Base-by-base conservation (phyloP, 2,888 invertebrate species). In the Pharmacophagus antenor region DNA sequence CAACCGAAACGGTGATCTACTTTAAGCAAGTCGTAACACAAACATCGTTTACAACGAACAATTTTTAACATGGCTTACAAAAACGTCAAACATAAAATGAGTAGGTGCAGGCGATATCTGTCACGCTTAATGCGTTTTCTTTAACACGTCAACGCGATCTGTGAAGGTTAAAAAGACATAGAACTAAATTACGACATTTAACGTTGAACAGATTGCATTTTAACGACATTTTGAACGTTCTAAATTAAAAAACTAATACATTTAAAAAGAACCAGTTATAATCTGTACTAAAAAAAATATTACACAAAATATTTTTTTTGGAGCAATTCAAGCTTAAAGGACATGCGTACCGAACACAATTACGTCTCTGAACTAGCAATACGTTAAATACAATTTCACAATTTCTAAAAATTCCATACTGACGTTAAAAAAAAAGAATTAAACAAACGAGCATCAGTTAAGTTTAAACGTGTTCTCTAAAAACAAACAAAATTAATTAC, bases 21-120 rank as follows among this genome's bases (percentile, higher is more conserved):
- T 57, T 44, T 25, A 27, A 57, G 31, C 27, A 12, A 17, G 12
- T 57, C 27, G 46, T 22, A 51, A 57, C 22, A 44, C 48, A 50
- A 57, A 57, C 42, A 57, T 57, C 31, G 21, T 55, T 56, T 47
- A 37, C 37, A 22, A 37, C n/a, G 20, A 42, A 56, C 37, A 56
- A 10, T 17, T 52, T 42, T 50, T 58, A 37, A 58, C 44, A 25
- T 22, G 22, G n/a, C 50, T 31, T 8, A 37, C 31, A 23, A 23
- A 52, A 46, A 59, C 54, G 25, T 59, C 49, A 27, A 48, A 49
- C 27, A 49, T 20, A 48, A 54, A 59, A 54, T 59, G 49, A 57
- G 47, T 49, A 49, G 21, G 53, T 59, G 59, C 47, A 15, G 52
- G 46, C 20, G 37, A 52, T 37, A 47, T 10, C 12, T 31, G 51